Conservation (phyloP, 2,113 vertebrate species). For the Poecile atricapillus region DNA sequence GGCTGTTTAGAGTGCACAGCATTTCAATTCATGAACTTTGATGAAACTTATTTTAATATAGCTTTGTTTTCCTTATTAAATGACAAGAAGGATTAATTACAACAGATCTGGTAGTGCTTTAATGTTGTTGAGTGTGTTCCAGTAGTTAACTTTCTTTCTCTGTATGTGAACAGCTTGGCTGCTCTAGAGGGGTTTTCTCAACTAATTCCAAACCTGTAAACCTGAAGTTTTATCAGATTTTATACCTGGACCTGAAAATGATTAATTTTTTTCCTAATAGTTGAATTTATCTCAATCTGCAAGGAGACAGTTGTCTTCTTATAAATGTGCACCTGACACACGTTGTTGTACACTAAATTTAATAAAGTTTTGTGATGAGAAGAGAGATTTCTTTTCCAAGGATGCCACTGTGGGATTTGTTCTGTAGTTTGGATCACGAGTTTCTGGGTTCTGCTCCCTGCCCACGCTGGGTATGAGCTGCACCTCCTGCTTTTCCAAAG, state of each 20-base stretch:
- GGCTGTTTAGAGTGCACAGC: constrained; percentile 23
- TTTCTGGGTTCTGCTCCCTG: neutral
- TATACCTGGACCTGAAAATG: neutral
- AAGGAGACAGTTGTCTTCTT: neutral
- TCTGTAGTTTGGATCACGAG: neutral
- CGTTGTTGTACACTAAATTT: neutral
- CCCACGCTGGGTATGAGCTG: neutral
- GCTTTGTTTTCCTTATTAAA: constrained; percentile 46
- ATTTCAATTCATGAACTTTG: constrained; percentile 49
- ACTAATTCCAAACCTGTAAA: neutral
- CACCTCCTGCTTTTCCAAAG: neutral
- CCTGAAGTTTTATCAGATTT: constrained; percentile 10
- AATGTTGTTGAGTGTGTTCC: constrained; percentile 21
- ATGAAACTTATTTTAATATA: constrained; percentile 56
- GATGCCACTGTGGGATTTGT: neutral
- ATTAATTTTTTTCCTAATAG: neutral
- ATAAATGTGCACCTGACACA: neutral
- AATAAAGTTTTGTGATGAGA: neutral
- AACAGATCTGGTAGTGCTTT: neutral
- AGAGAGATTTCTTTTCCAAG: neutral
- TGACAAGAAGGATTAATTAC: constrained; percentile 43
- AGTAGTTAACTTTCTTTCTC: neutral
- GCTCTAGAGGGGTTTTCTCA: neutral
- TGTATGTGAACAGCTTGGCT: neutral
- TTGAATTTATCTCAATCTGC: neutral